phyloP scores from a whole-genome alignment of 2,888 invertebrate species.

The Dascillus cervinus region DNA sequence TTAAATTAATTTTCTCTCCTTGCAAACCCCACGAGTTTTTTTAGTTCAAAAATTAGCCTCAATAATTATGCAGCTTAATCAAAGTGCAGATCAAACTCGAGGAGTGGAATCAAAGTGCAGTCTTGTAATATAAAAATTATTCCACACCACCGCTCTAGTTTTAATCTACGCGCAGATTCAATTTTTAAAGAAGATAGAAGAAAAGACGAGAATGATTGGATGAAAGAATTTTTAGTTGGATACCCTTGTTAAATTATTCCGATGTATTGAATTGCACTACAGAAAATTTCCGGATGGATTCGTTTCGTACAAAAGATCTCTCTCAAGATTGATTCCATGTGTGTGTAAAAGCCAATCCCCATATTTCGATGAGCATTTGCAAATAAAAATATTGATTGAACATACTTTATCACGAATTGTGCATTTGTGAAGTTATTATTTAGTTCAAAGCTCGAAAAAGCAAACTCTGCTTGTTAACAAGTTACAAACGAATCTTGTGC shows the following conservation, averaged over 20 bases:
- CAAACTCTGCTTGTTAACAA: too few species aligned
- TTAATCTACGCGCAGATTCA: constrained; percentile 11
- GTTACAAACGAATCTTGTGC: too few species aligned
- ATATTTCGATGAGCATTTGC: constrained; percentile 12
- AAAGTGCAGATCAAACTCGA: constrained; percentile 9
- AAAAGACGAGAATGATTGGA: constrained; percentile 2
- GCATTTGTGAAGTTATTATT: too few species aligned
- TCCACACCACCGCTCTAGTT: constrained; percentile 5
- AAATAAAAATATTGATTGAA: constrained; percentile 13
- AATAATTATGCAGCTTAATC: constrained; percentile 12
- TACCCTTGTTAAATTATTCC: constrained; percentile 30
- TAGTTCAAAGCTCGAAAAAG: too few species aligned
- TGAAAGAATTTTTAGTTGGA: constrained; percentile 10
- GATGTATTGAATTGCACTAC: constrained; percentile 28
- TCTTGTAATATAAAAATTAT: constrained; percentile 5
- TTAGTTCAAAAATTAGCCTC: constrained; percentile 12
- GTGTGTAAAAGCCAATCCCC: constrained; percentile 18
- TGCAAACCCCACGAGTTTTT: too few species aligned
- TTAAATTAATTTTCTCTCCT: too few species aligned
- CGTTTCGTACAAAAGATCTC: constrained; percentile 20
- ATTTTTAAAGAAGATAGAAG: constrained; percentile 12
- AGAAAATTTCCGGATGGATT: constrained; percentile 25
- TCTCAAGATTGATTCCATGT: constrained; percentile 22
- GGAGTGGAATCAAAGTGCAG: constrained; percentile 4
- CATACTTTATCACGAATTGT: constrained; percentile 5